Percentiles rank a stretch among this genome's conserved stretches.
phyloP scores from a whole-genome alignment of 1,140 invertebrate species.

The Diachasmimorpha longicaudata region DNA sequence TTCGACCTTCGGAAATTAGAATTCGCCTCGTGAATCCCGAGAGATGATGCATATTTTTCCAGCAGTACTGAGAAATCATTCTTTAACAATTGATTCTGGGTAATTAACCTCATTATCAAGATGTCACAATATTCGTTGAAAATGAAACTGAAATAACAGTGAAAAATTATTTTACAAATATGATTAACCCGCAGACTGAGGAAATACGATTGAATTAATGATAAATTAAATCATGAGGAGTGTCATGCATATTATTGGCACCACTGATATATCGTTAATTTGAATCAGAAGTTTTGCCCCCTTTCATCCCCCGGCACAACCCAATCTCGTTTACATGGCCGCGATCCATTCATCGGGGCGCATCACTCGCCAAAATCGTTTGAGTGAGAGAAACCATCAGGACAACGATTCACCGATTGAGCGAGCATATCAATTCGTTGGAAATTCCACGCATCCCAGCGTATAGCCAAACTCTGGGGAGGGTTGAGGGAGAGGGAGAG shows the following conservation, averaged over 20 bases:
- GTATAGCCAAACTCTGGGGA: neutral
- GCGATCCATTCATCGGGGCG: neutral
- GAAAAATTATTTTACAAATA: neutral
- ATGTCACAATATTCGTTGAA: neutral
- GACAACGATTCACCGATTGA: conserved; percentile 17
- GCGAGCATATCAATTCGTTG: conserved; percentile 18
- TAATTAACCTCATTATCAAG: neutral
- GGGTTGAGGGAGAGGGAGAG: neutral
- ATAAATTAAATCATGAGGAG: neutral
- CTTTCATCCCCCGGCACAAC: neutral
- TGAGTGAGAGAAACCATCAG: conserved; percentile 5
- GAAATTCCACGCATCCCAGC: conserved; percentile 21
- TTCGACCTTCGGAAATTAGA: neutral
- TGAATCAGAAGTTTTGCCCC: neutral
- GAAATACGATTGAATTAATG: neutral
- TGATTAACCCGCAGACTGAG: too few species aligned
- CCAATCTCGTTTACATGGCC: neutral
- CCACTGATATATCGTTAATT: neutral
- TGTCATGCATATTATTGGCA: neutral
- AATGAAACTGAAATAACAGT: neutral
- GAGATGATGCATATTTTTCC: neutral
- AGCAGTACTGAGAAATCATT: neutral
- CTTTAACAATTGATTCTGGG: neutral
- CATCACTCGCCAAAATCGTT: neutral
- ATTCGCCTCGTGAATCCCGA: neutral